These are phyloP conservation scores for Nothobranchius furzeri DNA, from an alignment of 2,113 vertebrate genomes.

Conservation along the genomic window DNA sequence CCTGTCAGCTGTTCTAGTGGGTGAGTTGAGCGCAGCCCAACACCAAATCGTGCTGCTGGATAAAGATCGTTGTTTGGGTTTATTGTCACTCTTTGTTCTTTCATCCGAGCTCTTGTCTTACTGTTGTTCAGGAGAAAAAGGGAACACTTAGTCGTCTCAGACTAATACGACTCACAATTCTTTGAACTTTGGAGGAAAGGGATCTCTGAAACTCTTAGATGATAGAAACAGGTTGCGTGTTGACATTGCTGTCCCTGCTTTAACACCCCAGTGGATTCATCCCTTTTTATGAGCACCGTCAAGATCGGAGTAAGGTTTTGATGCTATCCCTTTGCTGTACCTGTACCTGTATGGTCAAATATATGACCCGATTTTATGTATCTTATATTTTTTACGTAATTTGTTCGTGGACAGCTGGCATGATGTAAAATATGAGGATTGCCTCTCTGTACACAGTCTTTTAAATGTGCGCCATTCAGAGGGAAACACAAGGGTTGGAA, in stretches of 20 bases:
- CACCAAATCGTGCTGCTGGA: conserved; percentile 7
- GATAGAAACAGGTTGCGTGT: background rate
- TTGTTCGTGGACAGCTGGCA: conserved; percentile 55
- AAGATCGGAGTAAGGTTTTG: conserved; percentile 21
- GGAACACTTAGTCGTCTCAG: conserved; percentile 30
- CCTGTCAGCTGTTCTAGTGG: conserved; percentile 12
- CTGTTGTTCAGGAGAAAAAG: conserved; percentile 46
- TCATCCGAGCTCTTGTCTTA: background rate
- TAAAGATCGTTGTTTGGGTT: conserved; percentile 19
- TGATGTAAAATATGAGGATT: conserved; percentile 47
- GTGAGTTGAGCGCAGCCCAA: conserved; percentile 9
- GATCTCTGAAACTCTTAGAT: conserved; percentile 50
- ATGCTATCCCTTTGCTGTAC: conserved; percentile 38
- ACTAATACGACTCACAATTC: conserved; percentile 33
- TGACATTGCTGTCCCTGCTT: conserved; percentile 15
- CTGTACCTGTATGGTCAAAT: conserved; percentile 41
- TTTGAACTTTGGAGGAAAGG: conserved; percentile 50
- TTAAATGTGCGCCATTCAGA: conserved; percentile 44
- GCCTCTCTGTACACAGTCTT: conserved; percentile 60
- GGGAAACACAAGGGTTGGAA: conserved; percentile 13
- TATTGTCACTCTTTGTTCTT: conserved; percentile 14
- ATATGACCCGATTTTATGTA: conserved; percentile 51
- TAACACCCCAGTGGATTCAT: conserved; percentile 17
- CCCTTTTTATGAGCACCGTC: conserved; percentile 17
- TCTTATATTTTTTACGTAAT: conserved; percentile 45